These are phyloP conservation scores for Nyctereutes procyonoides DNA, from an alignment of 2,113 vertebrate species.

Conservation along the genomic window DNA sequence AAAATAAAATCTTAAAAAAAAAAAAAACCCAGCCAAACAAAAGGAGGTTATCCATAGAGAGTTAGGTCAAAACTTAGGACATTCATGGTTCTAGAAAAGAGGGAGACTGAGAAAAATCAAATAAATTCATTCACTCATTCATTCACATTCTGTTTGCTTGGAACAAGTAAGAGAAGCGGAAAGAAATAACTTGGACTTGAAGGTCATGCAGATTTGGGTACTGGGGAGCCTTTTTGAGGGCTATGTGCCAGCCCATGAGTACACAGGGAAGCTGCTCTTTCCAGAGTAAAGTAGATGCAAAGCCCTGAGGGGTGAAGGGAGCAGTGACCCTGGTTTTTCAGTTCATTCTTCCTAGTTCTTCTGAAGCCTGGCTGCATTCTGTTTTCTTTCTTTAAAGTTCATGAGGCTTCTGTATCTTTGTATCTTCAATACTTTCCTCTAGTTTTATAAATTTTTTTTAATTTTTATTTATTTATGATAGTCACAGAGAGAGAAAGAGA, in stretches of 20 bases:
- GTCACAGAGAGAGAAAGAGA: no score
- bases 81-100: conserved; percentile 1
- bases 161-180: conserved; percentile 23
- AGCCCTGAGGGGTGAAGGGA: neutral
- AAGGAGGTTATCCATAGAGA: neutral
- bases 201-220: conserved; percentile 19
- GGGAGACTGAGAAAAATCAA: neutral
- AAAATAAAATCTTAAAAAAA: neutral
- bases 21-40: neutral
- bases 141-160: neutral
- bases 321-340: neutral
- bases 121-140: neutral
- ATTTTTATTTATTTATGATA: no score
- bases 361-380: conserved; percentile 20
- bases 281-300: neutral
- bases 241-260: neutral
- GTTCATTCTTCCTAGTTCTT: neutral
- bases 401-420: neutral
- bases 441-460: no score
- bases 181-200: conserved; percentile 42
- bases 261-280: neutral
- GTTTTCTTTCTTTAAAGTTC: conserved; percentile 26
- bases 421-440: neutral
- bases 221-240: neutral
- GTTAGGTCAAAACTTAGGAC: conserved; percentile 9